A percentile compares a stretch with the other conserved stretches of the same genome.
phyloP scores from a whole-genome alignment of 2,113 vertebrate species.

The Ailuropoda melanoleuca region DNA sequence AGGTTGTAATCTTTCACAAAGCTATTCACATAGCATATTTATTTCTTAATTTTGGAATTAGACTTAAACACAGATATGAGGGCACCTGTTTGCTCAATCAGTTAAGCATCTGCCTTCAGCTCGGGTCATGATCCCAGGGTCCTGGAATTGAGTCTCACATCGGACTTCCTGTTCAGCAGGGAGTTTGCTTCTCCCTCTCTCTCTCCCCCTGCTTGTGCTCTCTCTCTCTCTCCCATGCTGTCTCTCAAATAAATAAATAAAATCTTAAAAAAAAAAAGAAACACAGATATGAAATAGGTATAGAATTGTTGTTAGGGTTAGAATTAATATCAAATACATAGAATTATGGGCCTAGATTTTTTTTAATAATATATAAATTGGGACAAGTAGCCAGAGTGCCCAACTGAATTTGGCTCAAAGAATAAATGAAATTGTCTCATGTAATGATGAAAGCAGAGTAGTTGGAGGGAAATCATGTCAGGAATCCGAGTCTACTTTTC shows the following conservation, averaged over 20 bases:
- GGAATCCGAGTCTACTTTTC: background rate
- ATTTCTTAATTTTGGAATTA: background rate
- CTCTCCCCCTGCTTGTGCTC: too few species aligned
- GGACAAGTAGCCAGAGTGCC: background rate
- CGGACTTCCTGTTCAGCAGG: too few species aligned
- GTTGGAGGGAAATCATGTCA: background rate
- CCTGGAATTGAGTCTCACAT: too few species aligned
- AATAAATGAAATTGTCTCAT: background rate
- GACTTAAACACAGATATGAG: background rate
- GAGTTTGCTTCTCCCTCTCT: too few species aligned
- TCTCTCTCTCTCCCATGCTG: too few species aligned
- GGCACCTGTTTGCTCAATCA: too few species aligned
- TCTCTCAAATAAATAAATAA: too few species aligned
- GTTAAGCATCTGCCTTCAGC: too few species aligned
- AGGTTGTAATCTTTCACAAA: background rate
- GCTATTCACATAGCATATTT: background rate
- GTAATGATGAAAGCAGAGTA: background rate
- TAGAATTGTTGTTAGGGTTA: background rate
- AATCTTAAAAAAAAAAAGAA: background rate
- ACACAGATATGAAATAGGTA: background rate
- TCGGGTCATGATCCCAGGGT: too few species aligned
- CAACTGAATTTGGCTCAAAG: background rate
- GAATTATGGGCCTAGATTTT: background rate
- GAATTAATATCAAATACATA: background rate
- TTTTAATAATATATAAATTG: background rate